Conservation (phyloP, 1,140 invertebrate species). For the Littorina saxatilis region DNA sequence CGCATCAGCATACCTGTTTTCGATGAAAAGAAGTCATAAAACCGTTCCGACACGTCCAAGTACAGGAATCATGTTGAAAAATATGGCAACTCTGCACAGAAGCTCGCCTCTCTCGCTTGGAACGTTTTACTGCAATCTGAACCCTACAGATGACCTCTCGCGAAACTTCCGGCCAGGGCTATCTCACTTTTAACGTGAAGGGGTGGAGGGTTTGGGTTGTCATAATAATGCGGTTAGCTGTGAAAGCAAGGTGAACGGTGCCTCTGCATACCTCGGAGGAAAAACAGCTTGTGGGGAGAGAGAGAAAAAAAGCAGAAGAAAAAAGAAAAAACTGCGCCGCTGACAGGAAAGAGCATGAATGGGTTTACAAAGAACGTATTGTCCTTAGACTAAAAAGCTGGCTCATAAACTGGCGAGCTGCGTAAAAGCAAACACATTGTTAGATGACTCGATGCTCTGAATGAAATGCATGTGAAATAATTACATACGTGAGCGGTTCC, state of each 20-base stretch:
- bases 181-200: conserved; percentile 33
- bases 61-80: neutral
- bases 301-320: too few relatives aligned
- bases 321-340: neutral
- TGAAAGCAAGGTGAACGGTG: too few relatives aligned
- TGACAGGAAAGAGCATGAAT: neutral
- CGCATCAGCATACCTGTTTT: conserved; percentile 3
- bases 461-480: conserved; percentile 18
- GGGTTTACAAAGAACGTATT: neutral
- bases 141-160: conserved; percentile 45
- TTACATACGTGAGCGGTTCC: too few relatives aligned
- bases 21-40: neutral
- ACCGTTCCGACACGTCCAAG: neutral
- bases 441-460: neutral
- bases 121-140: conserved; percentile 27
- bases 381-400: neutral
- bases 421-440: neutral
- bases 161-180: conserved; percentile 46
- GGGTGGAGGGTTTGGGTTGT: neutral
- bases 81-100: conserved; percentile 17
- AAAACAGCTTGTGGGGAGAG: too few relatives aligned
- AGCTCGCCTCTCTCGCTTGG: conserved; percentile 11
- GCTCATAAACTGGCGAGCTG: neutral
- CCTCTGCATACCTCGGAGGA: too few relatives aligned
- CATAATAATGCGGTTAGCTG: too few relatives aligned